These are phyloP conservation scores for Frankliniella fusca DNA, from an alignment of 2,888 invertebrate genomes.

Conservation along the genomic window DNA sequence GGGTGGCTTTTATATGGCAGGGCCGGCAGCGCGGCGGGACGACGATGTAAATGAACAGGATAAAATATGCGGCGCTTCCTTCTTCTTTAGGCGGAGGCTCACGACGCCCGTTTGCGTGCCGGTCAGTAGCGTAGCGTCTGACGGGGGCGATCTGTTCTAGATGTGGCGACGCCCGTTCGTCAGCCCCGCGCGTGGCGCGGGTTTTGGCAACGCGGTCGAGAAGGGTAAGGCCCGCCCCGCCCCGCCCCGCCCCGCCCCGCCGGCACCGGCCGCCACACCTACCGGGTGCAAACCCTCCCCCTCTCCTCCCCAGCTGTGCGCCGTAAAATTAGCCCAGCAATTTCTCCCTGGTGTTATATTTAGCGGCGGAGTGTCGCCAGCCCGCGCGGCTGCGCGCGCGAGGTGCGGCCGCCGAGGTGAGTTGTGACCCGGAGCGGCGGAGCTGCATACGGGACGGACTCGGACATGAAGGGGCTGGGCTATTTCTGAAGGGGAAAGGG, in stretches of 20 bases:
- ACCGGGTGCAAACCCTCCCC: background rate
- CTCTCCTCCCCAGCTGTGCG: background rate
- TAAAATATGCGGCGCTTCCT: background rate
- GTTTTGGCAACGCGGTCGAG: background rate
- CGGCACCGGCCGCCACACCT: background rate
- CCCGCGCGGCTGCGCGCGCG: background rate
- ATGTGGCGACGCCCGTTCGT: background rate
- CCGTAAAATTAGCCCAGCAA: slow-evolving; percentile 15
- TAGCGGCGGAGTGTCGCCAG: background rate
- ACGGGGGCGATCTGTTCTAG: background rate
- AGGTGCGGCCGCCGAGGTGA: background rate
- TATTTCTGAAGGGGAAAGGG: too few relatives aligned
- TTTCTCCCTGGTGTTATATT: slow-evolving; percentile 6
- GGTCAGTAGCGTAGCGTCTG: background rate
- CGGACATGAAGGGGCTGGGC: background rate
- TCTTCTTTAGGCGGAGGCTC: too few relatives aligned
- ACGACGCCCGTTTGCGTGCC: background rate
- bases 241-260: too few relatives aligned
- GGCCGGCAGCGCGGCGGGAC: background rate
- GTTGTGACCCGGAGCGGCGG: background rate
- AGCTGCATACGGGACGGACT: background rate
- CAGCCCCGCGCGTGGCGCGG: background rate
- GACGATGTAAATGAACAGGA: background rate
- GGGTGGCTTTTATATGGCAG: background rate
- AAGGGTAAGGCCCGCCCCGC: background rate